A percentile compares a stretch with the other conserved stretches of the same genome.
These are phyloP conservation scores for Buphagus erythrorhynchus DNA, from an alignment of 2,797 vertebrate species.

Conservation along the genomic window DNA sequence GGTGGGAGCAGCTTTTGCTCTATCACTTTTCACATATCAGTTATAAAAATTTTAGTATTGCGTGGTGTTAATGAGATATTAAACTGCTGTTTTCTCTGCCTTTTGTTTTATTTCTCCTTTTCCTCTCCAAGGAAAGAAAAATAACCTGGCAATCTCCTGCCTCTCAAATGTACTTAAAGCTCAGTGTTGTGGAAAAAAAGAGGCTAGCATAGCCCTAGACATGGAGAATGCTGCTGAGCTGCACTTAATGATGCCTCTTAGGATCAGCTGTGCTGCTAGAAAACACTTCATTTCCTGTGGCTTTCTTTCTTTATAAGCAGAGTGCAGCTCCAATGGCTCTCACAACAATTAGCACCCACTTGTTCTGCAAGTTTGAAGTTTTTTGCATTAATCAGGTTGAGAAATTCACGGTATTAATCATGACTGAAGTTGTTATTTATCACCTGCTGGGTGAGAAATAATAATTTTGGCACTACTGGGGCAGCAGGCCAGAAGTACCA, in stretches of 20 bases:
- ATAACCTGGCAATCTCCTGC: conserved; percentile 49
- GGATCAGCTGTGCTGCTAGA: conserved; percentile 77
- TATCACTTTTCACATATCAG: neutral
- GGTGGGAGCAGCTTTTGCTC: neutral
- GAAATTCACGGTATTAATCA: conserved; percentile 86
- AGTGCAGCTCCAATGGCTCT: conserved; percentile 80
- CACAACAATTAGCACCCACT: conserved; percentile 89
- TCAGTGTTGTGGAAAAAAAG: conserved; percentile 33
- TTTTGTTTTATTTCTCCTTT: conserved; percentile 7
- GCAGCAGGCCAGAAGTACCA: conserved; percentile 88
- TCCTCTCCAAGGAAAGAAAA: conserved; percentile 17
- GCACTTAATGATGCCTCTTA: conserved; percentile 83
- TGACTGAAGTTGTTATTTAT: conserved; percentile 89
- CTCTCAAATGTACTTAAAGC: conserved; percentile 67
- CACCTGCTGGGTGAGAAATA: conserved; percentile 88
- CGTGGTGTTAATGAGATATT: neutral
- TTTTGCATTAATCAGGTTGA: conserved; percentile 80
- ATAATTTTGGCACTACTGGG: conserved; percentile 89
- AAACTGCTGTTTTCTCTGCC: neutral
- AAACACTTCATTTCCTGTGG: conserved; percentile 82
- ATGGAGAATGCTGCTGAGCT: conserved; percentile 57
- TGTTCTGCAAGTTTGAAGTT: conserved; percentile 83
- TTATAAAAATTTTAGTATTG: neutral
- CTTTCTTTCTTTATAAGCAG: conserved; percentile 75
- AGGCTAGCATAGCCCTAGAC: conserved; percentile 22